These are phyloP conservation scores for Ostrea edulis DNA, from an alignment of 1,140 invertebrate genomes.

Conservation along the genomic window DNA sequence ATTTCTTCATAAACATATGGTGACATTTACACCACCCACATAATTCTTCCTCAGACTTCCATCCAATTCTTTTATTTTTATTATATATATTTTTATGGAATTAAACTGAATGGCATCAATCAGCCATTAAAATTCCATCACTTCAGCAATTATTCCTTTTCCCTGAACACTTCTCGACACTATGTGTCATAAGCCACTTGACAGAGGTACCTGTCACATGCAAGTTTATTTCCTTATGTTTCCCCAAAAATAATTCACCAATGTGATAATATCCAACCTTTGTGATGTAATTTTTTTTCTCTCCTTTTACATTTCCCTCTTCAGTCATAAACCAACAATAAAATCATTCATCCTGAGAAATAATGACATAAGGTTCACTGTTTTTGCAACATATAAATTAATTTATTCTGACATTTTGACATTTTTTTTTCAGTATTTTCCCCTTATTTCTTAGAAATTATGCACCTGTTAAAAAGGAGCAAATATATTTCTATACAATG, in stretches of 20 bases:
- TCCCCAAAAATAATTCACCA: neutral
- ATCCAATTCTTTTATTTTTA: too few species aligned
- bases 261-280: neutral
- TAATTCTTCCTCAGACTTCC: too few species aligned
- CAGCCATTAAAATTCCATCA: too few species aligned
- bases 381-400: conserved; percentile 47
- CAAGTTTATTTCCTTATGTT: neutral
- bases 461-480: conserved; percentile 47
- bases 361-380: conserved; percentile 27
- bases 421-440: conserved; percentile 2
- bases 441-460: conserved; percentile 49
- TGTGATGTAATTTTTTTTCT: neutral
- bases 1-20: too few species aligned
- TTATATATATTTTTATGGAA: too few species aligned
- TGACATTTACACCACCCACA: too few species aligned
- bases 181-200: too few species aligned
- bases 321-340: neutral
- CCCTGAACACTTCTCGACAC: too few species aligned
- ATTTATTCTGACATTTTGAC: conserved; percentile 50
- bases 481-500: conserved; percentile 47
- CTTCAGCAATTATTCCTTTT: too few species aligned
- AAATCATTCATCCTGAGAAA: neutral
- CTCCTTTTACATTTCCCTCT: neutral
- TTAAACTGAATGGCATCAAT: too few species aligned
- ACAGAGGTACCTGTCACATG: too few species aligned